Conservation (phyloP, 2,888 invertebrate genomes). For the Cerceris ruficornis region DNA sequence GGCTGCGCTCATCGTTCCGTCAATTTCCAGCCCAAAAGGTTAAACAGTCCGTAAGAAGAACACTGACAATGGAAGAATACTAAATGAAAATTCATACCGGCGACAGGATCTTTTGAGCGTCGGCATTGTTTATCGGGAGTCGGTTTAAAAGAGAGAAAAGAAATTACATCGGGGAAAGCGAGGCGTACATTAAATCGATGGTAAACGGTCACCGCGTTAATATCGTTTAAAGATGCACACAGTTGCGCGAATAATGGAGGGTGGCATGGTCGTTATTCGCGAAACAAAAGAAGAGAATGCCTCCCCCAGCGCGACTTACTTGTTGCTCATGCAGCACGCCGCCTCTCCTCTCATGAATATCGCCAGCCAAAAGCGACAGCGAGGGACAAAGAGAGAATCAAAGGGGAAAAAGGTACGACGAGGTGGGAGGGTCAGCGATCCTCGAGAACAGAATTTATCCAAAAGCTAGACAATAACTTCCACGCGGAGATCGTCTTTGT, state of each 20-base stretch:
- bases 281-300: slow-evolving; percentile 54
- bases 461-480: slow-evolving; percentile 60
- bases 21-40: too few relatives aligned
- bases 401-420: background rate
- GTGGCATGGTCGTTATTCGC: slow-evolving; percentile 55
- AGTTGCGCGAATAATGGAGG: slow-evolving; percentile 39
- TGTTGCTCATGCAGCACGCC: slow-evolving; percentile 54
- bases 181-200: slow-evolving; percentile 6
- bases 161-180: background rate
- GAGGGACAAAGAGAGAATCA: slow-evolving; percentile 24
- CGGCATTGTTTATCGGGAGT: too few relatives aligned
- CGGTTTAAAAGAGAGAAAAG: too few relatives aligned
- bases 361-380: slow-evolving; percentile 35
- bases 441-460: slow-evolving; percentile 60
- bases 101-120: too few relatives aligned
- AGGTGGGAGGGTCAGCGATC: slow-evolving; percentile 45
- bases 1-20: too few relatives aligned
- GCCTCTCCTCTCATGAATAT: slow-evolving; percentile 50
- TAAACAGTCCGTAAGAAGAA: too few relatives aligned
- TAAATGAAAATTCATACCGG: too few relatives aligned
- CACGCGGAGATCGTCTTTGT: slow-evolving; percentile 59
- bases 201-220: slow-evolving; percentile 49
- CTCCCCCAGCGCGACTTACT: slow-evolving; percentile 52
- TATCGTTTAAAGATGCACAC: slow-evolving; percentile 59
- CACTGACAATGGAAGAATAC: too few relatives aligned